A percentile compares a stretch with the other conserved stretches of the same genome.
These are phyloP conservation scores for Miniopterus natalensis DNA, from an alignment of 2,113 vertebrate species.

Conservation along the genomic window DNA sequence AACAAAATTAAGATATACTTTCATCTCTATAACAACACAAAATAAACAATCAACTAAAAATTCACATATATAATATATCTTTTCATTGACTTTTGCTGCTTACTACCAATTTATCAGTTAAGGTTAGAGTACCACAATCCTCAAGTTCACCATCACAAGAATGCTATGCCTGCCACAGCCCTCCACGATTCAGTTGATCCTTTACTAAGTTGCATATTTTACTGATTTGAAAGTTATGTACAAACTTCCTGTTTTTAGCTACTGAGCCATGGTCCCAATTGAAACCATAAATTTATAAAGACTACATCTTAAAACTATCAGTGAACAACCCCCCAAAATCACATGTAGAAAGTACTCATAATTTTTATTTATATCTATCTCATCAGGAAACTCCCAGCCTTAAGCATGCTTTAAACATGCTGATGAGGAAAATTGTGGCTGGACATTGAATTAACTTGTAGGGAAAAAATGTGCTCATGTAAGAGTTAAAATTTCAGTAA, in stretches of 20 bases:
- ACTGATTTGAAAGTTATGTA: conserved; percentile 59
- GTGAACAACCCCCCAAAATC: conserved; percentile 50
- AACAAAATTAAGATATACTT: conserved; percentile 2
- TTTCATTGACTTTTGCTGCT: background rate
- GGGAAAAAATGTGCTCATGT: background rate
- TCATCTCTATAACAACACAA: background rate
- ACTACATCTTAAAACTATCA: conserved; percentile 71
- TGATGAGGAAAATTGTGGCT: conserved; percentile 22
- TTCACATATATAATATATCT: background rate
- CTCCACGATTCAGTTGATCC: background rate
- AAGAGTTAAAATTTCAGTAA: background rate
- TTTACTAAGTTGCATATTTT: conserved; percentile 55
- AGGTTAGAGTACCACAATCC: background rate
- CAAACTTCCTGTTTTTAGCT: conserved; percentile 67
- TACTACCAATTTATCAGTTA: background rate
- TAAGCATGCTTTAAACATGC: conserved; percentile 43
- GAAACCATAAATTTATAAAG: conserved; percentile 68
- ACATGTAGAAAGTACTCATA: conserved; percentile 54
- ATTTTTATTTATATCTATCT: conserved; percentile 73
- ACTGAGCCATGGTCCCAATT: conserved; percentile 63
- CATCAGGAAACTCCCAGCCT: conserved; percentile 52
- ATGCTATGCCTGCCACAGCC: background rate
- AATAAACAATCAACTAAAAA: background rate
- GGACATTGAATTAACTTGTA: conserved; percentile 47
- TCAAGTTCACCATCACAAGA: background rate